These are phyloP conservation scores for Drosophila neocordata DNA, from an alignment of 1,140 invertebrate species.

Conservation along the genomic window DNA sequence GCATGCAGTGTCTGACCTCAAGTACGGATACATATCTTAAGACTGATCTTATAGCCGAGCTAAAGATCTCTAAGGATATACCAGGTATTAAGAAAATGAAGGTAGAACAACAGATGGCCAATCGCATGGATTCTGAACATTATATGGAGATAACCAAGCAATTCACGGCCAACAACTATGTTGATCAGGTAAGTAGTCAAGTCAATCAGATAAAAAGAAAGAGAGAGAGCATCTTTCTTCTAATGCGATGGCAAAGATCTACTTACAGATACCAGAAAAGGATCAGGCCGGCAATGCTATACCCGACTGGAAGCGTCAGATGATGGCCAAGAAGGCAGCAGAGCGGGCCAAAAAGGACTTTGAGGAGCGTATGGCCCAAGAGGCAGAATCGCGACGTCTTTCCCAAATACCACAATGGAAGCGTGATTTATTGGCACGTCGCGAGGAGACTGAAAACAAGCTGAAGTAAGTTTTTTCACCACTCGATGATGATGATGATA, in stretches of 20 bases:
- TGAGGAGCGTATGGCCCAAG: slow-evolving; percentile 91
- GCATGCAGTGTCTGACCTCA: slow-evolving; percentile 87
- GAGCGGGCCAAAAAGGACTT: slow-evolving; percentile 95
- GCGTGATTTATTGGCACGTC: slow-evolving; percentile 91
- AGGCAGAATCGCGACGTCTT: slow-evolving; percentile 93
- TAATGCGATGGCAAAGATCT: slow-evolving; percentile 62
- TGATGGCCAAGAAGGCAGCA: slow-evolving; percentile 96
- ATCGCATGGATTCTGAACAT: slow-evolving; percentile 90
- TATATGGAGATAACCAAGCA: slow-evolving; percentile 92
- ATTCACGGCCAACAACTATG: slow-evolving; percentile 93
- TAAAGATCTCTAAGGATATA: slow-evolving; percentile 95
- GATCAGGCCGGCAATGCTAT: slow-evolving; percentile 94
- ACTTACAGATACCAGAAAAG: slow-evolving; percentile 91
- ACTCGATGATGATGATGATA: background rate
- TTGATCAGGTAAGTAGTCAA: slow-evolving; percentile 89
- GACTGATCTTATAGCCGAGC: slow-evolving; percentile 93
- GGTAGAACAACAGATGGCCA: slow-evolving; percentile 92
- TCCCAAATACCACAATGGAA: slow-evolving; percentile 96
- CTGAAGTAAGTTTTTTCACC: slow-evolving; percentile 84
- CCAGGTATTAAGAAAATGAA: slow-evolving; percentile 95
- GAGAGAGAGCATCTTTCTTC: slow-evolving; percentile 21
- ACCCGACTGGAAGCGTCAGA: slow-evolving; percentile 96
- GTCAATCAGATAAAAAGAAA: background rate
- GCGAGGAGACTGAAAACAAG: slow-evolving; percentile 90
- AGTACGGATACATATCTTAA: slow-evolving; percentile 90